Base-by-base conservation (phyloP, 2,888 invertebrate species). In the Netelia inedita region DNA sequence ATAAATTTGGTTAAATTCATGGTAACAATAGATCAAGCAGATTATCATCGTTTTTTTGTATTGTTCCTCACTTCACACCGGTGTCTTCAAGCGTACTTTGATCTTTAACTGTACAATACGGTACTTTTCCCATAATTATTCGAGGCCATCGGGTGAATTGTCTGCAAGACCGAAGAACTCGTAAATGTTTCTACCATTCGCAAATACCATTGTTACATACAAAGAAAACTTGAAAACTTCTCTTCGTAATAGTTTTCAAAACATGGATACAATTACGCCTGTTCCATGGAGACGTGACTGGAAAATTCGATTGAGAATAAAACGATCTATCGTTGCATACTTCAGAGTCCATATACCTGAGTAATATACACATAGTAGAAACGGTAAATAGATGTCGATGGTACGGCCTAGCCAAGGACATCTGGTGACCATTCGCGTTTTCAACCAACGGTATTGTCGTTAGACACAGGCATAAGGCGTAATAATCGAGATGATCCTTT, bases 351-450 rank as follows among this genome's bases (percentile, higher is more conserved):
- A 53, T 71, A 46, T 43, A 59, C 28, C 21, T 55, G 57, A 11
- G 21, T 74, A 55, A 46, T 55, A 41, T 55, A 55, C 19, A 57
- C 73, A 59, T 46, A 28, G 61, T 68, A 35, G 50, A 78, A 85
- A 85, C 85, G 81, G 85, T 85, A 85, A 85, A 85, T 71, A 71
- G 50, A 66, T 59, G 74, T 66, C 61, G 57, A 57, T 21, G 50
- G 66, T 50, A 81, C 78, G 82, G 79, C 82, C 85, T 79, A 82
- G 74, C 71, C 79, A 85, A 85, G 85, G 85, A 85, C 85, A 85
- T 79, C 74, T 79, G 74, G 79, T 75, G 10, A 59, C 59, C 63
- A 35, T 50, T 14, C 80, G n/a, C 80, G 43, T 82, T 72, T 74
- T 65, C 65, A 66, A 53, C 69, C 82, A 85, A 82, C 85, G 85